Base-by-base conservation (phyloP, 2,888 invertebrate genomes). In the Mesoligia furuncula region DNA sequence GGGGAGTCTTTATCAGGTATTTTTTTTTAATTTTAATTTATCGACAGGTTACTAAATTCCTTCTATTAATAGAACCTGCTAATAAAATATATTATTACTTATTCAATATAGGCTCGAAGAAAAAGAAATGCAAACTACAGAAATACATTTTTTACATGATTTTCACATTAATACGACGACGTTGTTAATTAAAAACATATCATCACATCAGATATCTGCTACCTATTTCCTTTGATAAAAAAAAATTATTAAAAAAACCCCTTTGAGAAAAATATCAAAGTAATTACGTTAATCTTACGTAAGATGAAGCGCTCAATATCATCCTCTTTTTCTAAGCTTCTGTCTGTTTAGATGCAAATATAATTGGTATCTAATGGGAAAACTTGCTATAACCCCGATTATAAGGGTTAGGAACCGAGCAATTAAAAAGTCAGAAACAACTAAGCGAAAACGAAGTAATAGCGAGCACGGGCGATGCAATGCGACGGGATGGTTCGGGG, bases 141-240 rank as follows among this genome's bases (percentile, higher is more conserved):
- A 0, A n/a, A 54, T 0, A 67, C 62, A 7, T 13, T 76, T 54
- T 54, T n/a, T 20, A 77, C 54, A 24, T 27, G 20, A 13, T 59
- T 64, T 77, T n/a, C 13, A 64, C n/a, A 45, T 61, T 39, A 61
- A 31, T 31, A 36, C 36, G n/a, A 36, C 9, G 48, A 11, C 5
- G 27, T 20, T 17, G 15, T 11, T 59, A 62, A 45, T 59, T 59
- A 62, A 75, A 79, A 82, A 82, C 27, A 54, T 45, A 31, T 31
- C n/a, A 39, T 8, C 20, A 57, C 11, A 17, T 57, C 13, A 48
- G 54, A 74, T 17, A 17, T 24, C 17, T 31, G 1, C 1, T 36
- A 6, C 36, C 5, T 36, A 31, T 75, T 75, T 62, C 11, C 59
- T 75, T 82, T 67, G 45, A 79, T 36, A 36, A 36, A 36, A 36